These are phyloP conservation scores for Loxodonta africana DNA, from an alignment of 2,113 vertebrate species.

Conservation along the genomic window DNA sequence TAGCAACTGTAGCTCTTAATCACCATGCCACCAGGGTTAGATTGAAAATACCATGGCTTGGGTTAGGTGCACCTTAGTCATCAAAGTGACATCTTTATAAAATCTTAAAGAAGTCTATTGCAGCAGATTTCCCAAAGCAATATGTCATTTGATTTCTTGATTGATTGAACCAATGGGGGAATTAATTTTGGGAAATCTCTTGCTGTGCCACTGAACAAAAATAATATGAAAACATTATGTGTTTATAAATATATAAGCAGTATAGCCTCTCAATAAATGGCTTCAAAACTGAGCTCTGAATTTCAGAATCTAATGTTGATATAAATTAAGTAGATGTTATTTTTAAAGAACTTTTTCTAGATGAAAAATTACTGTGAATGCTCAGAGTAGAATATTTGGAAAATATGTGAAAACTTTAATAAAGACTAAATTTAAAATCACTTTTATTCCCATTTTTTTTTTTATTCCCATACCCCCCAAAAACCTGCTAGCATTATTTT, in stretches of 20 bases:
- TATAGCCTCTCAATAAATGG: not conserved
- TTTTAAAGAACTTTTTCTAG: not conserved
- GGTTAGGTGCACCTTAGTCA: too few relatives aligned
- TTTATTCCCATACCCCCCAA: not conserved
- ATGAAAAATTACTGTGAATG: not conserved
- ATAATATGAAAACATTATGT: too few relatives aligned
- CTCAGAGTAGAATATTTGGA: not conserved
- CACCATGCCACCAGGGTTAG: too few relatives aligned
- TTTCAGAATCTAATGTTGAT: not conserved
- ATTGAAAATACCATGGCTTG: too few relatives aligned
- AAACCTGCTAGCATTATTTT: not conserved
- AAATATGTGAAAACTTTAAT: not conserved
- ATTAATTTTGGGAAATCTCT: not conserved
- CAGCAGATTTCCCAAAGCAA: too few relatives aligned
- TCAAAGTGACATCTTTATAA: too few relatives aligned
- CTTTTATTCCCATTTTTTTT: not conserved
- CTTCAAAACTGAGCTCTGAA: not conserved
- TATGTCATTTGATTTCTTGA: too few relatives aligned
- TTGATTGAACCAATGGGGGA: not conserved
- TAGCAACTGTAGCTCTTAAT: too few relatives aligned
- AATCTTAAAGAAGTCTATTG: too few relatives aligned
- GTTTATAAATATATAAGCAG: too few relatives aligned
- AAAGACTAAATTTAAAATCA: not conserved
- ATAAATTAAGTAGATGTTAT: not conserved
- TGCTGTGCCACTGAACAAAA: too few relatives aligned